Percentiles rank a stretch among this genome's conserved stretches.
phyloP scores from a whole-genome alignment of 2,797 vertebrate genomes.

The Chromis chromis region DNA sequence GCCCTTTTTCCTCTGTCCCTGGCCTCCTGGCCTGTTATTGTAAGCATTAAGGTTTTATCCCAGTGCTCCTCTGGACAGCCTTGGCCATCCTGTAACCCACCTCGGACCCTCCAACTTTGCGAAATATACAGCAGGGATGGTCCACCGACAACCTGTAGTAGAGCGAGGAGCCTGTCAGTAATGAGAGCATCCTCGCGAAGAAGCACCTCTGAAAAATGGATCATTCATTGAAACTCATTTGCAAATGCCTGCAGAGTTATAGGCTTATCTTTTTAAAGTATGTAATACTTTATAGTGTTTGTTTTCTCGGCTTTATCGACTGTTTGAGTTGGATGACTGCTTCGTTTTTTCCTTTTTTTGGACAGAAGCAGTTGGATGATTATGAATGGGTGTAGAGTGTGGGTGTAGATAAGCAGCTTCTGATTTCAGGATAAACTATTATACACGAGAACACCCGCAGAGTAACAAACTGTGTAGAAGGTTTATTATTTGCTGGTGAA shows the following conservation, averaged over 20 bases:
- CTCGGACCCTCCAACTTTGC: constrained; percentile 69
- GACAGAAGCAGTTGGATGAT: constrained; percentile 68
- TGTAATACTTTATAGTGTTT: constrained; percentile 73
- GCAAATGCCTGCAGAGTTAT: constrained; percentile 77
- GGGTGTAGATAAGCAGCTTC: constrained; percentile 66
- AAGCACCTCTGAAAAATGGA: constrained; percentile 68
- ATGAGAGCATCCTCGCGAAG: constrained; percentile 58
- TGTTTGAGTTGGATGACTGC: constrained; percentile 71
- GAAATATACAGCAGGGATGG: constrained; percentile 65
- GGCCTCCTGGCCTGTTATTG: constrained; percentile 68
- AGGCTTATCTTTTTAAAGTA: constrained; percentile 77
- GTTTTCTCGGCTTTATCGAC: constrained; percentile 65
- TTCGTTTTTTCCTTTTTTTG: constrained; percentile 53
- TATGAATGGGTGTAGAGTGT: constrained; percentile 69
- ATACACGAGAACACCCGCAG: constrained; percentile 61
- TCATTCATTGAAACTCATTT: constrained; percentile 75
- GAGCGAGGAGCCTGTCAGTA: constrained; percentile 67
- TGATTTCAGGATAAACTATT: constrained; percentile 79
- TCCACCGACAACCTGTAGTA: constrained; percentile 65
- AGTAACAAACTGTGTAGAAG: constrained; percentile 64
- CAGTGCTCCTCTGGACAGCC: constrained; percentile 74
- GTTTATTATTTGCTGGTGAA: constrained; percentile 69
- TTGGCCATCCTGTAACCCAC: constrained; percentile 64
- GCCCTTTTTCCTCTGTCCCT: constrained; percentile 63
- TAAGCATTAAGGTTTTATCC: constrained; percentile 78